Evolutionary conservation across 2,797 vertebrate genomes (phyloP).

Genomic region (Neosalanx taihuensis): DNA sequence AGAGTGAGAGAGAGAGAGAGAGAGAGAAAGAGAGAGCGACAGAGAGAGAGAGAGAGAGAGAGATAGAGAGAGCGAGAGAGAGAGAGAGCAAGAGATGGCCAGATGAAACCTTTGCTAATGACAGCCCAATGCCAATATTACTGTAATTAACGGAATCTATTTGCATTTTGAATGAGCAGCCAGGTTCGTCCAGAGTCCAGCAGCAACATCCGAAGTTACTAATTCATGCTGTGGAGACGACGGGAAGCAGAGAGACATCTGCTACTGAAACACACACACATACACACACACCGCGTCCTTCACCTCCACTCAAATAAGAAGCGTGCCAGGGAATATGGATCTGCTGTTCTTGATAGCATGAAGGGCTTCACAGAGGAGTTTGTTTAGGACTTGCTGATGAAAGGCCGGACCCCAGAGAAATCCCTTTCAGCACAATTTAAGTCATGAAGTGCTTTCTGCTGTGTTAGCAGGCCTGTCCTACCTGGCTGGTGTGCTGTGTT

Average conservation of each 20-base stretch:
- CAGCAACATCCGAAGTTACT: slow-evolving; percentile 6
- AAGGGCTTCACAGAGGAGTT: slow-evolving; percentile 27
- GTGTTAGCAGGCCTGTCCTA: too few species aligned
- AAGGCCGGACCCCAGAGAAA: too few species aligned
- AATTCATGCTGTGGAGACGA: slow-evolving; percentile 17
- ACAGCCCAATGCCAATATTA: slow-evolving; percentile 25
- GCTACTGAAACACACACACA: slow-evolving; percentile 13
- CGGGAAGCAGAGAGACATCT: slow-evolving; percentile 8
- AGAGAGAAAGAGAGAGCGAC: too few species aligned
- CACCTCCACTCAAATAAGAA: slow-evolving; percentile 33
- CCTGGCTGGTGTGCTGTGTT: too few species aligned
- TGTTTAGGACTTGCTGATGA: slow-evolving; percentile 5
- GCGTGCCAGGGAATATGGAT: slow-evolving; percentile 26
- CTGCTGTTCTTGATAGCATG: slow-evolving; percentile 27
- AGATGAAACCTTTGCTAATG: slow-evolving; percentile 23
- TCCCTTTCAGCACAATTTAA: too few species aligned
- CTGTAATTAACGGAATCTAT: slow-evolving; percentile 27
- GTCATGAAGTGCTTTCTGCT: too few species aligned
- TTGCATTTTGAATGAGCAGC: slow-evolving; percentile 25
- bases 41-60: too few species aligned
- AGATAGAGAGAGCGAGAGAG: too few species aligned
- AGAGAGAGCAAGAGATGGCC: too few species aligned
- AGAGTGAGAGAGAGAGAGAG: too few species aligned
- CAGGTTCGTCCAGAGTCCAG: slow-evolving; percentile 28
- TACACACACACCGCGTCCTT: slow-evolving; percentile 21